These are phyloP conservation scores for Drosophila busckii DNA, from an alignment of 1,140 invertebrate genomes.

Conservation along the genomic window DNA sequence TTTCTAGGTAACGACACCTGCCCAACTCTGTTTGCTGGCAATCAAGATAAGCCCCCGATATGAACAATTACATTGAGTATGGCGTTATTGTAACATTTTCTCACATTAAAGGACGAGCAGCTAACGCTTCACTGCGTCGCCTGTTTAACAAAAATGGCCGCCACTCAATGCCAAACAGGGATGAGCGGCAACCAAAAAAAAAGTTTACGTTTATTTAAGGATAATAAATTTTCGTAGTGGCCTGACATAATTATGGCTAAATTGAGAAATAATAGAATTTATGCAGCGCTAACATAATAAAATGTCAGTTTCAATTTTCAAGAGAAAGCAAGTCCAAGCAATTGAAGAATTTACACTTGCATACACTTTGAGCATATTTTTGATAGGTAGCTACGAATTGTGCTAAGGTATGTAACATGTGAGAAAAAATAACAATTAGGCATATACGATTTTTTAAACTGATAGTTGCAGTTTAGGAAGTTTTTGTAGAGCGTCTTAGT, in stretches of 20 bases:
- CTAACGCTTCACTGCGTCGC: constrained; percentile 51
- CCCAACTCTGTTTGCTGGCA: constrained; percentile 25
- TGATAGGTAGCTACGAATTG: too few species aligned
- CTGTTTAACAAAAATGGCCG: constrained; percentile 54
- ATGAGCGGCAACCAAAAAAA: constrained; percentile 31
- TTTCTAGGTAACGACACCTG: constrained; percentile 46
- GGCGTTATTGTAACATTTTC: constrained; percentile 64
- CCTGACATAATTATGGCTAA: constrained; percentile 73
- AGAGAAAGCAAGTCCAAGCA: too few species aligned
- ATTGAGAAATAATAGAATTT: constrained; percentile 43
- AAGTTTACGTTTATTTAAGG: constrained; percentile 54
- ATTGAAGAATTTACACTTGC: too few species aligned
- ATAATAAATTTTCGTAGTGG: constrained; percentile 71
- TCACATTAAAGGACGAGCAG: constrained; percentile 60
- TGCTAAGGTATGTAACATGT: too few species aligned
- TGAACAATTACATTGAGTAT: constrained; percentile 61
- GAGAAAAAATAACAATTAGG: too few species aligned
- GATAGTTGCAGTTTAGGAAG: too few species aligned
- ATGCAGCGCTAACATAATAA: constrained; percentile 10
- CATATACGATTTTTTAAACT: too few species aligned
- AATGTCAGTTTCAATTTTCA: too few species aligned
- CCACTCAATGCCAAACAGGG: constrained; percentile 8
- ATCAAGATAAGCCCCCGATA: constrained; percentile 62
- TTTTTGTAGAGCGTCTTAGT: too few species aligned
- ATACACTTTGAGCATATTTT: too few species aligned